These are phyloP conservation scores for Tinamus major DNA, from an alignment of 2,797 vertebrate species.

Conservation along the genomic window DNA sequence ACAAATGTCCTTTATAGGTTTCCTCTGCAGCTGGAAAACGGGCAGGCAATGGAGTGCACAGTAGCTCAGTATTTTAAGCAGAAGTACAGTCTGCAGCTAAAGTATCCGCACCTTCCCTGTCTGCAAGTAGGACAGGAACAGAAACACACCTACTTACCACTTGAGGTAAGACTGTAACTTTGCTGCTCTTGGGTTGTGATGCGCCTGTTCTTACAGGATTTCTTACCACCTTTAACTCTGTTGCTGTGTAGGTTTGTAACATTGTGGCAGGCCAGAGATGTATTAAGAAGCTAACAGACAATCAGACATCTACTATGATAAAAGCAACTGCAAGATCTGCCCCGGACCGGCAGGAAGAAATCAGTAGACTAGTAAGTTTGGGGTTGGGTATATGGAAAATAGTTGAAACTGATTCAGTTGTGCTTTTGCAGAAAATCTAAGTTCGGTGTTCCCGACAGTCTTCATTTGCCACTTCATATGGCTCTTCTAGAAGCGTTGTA, in stretches of 20 bases:
- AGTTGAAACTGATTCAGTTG: background rate
- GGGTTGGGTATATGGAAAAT: background rate
- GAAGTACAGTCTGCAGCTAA: conserved; percentile 97
- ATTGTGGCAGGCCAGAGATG: conserved; percentile 97
- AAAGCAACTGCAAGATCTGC: conserved; percentile 97
- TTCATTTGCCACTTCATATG: rapidly evolving
- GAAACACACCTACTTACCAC: conserved; percentile 98
- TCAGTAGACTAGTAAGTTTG: conserved; percentile 93
- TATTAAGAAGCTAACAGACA: conserved; percentile 98
- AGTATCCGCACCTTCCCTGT: conserved; percentile 97
- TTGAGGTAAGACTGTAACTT: conserved; percentile 85
- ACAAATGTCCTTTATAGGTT: conserved; percentile 83
- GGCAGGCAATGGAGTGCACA: conserved; percentile 99
- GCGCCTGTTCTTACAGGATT: background rate
- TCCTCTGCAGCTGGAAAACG: conserved; percentile 97
- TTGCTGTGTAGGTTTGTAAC: conserved; percentile 90
- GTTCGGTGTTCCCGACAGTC: background rate
- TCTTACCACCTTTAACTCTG: background rate
- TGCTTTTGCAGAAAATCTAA: background rate
- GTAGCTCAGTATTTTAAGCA: conserved; percentile 99
- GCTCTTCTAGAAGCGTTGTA: background rate
- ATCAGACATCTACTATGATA: conserved; percentile 99
- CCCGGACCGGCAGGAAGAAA: conserved; percentile 97
- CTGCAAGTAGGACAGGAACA: conserved; percentile 98
- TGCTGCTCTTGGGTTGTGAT: background rate